Evolutionary conservation across 1,140 invertebrate genomes (phyloP), one percentile per base, ranked within the genome.

Genomic region (Drosophila azteca): DNA sequence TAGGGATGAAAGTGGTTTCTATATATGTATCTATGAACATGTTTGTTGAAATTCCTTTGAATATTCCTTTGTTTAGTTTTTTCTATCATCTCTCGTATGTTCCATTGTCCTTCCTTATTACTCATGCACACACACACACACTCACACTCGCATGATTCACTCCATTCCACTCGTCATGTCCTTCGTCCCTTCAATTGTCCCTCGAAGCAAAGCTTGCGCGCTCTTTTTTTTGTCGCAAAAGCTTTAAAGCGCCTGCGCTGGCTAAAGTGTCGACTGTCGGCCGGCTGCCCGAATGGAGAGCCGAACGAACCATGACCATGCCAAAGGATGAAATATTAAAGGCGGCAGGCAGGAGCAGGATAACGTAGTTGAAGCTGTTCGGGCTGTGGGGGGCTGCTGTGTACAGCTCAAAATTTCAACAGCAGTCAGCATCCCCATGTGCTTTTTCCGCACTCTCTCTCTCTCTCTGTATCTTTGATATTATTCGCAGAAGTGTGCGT

Each of bases 281-380:
- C 41, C 7, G 44, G 43, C 15, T 39, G 35, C 35, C 35, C 62
- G 22, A 53, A 48, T 46, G 41, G 41, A 2, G 48, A 65, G 50
- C 60, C 52, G 52, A 65, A 63, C 72, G 69, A 85, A 90, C 85
- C 85, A 90, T 90, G 87, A 90, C 85, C 87, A 90, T 90, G 81
- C 85, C 87, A 90, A 90, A 90, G 79, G 60, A 84, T 78, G 63
- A 84, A 89, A 89, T 69, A 84, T 77, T 78, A 63, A 79, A 76
- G 62, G 65, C 55, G 54, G 46, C 58, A 59, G 74, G 60, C 61
- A 76, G 72, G 53, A 41, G 48, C n/a, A 24, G 26, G 13, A 31
- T 57, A 57, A 73, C 54, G 43, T 52, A 69, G 49, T 70, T 70
- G 63, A 39, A 46, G 44, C 61, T 51, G 48, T 50, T 48, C 31